Evolutionary conservation across 2,113 vertebrate species (phyloP).

Genomic region (Gasterosteus nipponicus): DNA sequence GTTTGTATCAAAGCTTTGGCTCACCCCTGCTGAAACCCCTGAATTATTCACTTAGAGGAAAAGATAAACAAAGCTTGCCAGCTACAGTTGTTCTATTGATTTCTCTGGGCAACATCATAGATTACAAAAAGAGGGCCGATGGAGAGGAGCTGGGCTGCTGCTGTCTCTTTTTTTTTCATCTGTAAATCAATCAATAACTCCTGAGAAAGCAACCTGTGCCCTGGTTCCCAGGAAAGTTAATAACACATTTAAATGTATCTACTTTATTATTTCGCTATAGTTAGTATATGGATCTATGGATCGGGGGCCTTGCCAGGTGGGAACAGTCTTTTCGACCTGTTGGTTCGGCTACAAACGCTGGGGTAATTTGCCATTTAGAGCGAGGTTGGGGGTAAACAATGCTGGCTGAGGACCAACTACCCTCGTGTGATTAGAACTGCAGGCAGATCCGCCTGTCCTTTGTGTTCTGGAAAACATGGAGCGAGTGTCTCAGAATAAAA

Average conservation of each 20-base stretch:
- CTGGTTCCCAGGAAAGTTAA: constrained; percentile 58
- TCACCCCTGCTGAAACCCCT: constrained; percentile 62
- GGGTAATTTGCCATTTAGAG: constrained; percentile 60
- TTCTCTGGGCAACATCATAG: constrained; percentile 73
- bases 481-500: constrained; percentile 12
- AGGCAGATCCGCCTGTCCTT: constrained; percentile 27
- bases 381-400: constrained; percentile 71
- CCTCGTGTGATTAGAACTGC: constrained; percentile 60
- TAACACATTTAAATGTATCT: constrained; percentile 54
- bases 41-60: constrained; percentile 75
- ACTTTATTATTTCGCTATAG: constrained; percentile 40
- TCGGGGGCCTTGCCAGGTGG: constrained; percentile 36
- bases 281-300: constrained; percentile 39
- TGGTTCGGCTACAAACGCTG: constrained; percentile 55
- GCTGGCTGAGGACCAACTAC: constrained; percentile 65
- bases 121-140: constrained; percentile 66
- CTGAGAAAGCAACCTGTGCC: constrained; percentile 54
- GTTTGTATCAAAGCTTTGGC: constrained; percentile 64
- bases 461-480: constrained; percentile 21
- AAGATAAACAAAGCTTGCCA: constrained; percentile 71
- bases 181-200: constrained; percentile 72
- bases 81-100: constrained; percentile 76
- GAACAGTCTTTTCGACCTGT: constrained; percentile 61
- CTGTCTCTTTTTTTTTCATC: constrained; percentile 44
- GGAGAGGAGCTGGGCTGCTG: constrained; percentile 53